Evolutionary conservation across 2,797 vertebrate genomes (phyloP).

Genomic region (Syndactyla subalaris): DNA sequence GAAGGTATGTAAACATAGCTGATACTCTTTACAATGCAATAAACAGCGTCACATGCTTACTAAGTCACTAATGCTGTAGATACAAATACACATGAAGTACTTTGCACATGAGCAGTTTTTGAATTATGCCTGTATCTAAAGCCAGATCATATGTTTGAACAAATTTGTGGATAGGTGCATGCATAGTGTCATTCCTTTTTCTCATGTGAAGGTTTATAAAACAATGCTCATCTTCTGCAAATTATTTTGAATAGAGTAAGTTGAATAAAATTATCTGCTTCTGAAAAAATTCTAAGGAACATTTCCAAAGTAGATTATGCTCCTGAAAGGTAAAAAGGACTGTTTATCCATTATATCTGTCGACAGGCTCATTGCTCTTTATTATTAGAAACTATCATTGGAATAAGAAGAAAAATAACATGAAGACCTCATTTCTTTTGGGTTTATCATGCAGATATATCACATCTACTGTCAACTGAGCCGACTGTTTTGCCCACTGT

Average conservation of each 20-base stretch:
- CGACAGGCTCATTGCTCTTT: background rate
- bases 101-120: background rate
- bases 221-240: background rate
- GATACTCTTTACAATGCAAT: background rate
- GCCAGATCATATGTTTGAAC: background rate
- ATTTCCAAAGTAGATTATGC: background rate
- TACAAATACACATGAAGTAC: background rate
- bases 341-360: background rate
- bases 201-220: background rate
- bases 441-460: conserved; percentile 77
- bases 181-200: background rate
- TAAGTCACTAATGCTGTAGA: background rate
- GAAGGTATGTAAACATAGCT: conserved; percentile 81
- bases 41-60: background rate
- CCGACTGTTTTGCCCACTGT: conserved; percentile 15
- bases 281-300: background rate
- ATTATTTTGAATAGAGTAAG: background rate
- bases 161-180: background rate
- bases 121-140: background rate
- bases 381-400: background rate
- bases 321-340: background rate
- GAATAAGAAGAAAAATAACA: background rate
- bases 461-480: conserved; percentile 76
- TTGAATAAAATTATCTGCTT: background rate
- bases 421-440: background rate